Conservation (phyloP, 92 coral and sea anemone species). For the Hydrozoanthus gracilis region DNA sequence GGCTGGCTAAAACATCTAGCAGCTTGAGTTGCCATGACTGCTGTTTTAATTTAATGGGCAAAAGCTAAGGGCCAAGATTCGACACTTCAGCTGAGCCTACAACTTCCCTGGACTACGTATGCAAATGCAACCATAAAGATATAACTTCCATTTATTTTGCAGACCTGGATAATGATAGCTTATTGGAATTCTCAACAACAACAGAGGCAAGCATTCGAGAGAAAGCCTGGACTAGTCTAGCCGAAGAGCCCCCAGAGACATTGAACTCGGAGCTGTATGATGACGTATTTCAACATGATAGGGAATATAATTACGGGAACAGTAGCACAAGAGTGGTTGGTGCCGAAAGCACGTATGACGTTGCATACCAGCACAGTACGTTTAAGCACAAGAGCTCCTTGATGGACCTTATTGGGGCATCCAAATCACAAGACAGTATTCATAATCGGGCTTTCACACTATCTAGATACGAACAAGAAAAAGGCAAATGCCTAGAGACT, state of each 20-base stretch:
- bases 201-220: background rate
- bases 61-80: too few species aligned
- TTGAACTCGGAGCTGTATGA: background rate
- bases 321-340: background rate
- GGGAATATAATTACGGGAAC: background rate
- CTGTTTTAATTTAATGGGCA: too few species aligned
- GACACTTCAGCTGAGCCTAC: too few species aligned
- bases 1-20: too few species aligned
- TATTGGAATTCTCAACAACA: background rate
- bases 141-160: background rate
- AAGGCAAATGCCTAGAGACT: background rate
- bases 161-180: background rate
- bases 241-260: background rate
- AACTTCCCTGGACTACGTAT: too few species aligned
- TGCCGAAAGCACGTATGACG: constrained; percentile 5
- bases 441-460: background rate
- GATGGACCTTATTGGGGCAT: background rate
- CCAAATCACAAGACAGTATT: background rate
- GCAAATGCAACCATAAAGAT: too few species aligned
- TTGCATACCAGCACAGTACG: constrained; percentile 19
- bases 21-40: too few species aligned
- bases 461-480: background rate
- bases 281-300: background rate
- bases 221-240: background rate
- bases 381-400: constrained; percentile 7